Evolutionary conservation across 2,888 invertebrate species (phyloP).

Genomic region (Pristionchus exspectatus): DNA sequence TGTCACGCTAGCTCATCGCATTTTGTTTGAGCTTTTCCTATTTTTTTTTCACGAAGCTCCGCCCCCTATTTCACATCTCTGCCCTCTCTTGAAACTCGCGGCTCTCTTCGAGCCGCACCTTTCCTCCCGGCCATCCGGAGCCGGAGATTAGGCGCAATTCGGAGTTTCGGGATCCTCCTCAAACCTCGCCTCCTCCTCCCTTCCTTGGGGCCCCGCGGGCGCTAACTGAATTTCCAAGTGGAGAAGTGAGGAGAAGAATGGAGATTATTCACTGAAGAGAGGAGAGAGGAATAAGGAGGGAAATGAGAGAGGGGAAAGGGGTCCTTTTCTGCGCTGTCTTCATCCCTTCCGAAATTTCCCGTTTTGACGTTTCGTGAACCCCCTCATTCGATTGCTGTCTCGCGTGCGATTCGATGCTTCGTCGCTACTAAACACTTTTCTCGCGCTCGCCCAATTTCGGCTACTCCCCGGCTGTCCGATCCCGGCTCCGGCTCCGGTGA

Average conservation of each 20-base stretch:
- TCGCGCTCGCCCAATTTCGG: background rate
- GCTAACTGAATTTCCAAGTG: slow-evolving; percentile 38
- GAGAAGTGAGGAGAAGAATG: slow-evolving; percentile 39
- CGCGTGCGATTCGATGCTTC: background rate
- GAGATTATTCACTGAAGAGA: slow-evolving; percentile 51
- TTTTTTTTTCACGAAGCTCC: background rate
- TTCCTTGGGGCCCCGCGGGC: background rate
- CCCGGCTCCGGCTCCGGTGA: background rate
- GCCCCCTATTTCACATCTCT: background rate
- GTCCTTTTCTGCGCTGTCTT: background rate
- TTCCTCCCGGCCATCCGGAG: background rate
- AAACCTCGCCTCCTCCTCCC: background rate
- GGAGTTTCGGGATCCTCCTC: background rate
- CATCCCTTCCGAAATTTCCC: background rate
- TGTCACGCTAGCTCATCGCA: background rate
- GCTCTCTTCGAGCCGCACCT: background rate
- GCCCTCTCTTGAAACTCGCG: background rate
- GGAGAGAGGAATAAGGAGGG: background rate
- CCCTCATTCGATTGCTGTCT: background rate
- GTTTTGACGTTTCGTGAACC: background rate
- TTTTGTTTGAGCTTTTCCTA: background rate
- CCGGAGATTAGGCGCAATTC: background rate
- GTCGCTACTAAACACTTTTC: background rate
- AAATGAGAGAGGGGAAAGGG: background rate
- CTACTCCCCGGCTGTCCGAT: background rate